Evolutionary conservation across 2,888 invertebrate genomes (phyloP), one percentile per base, ranked within the genome.

Genomic region (Choreutis nemorana): DNA sequence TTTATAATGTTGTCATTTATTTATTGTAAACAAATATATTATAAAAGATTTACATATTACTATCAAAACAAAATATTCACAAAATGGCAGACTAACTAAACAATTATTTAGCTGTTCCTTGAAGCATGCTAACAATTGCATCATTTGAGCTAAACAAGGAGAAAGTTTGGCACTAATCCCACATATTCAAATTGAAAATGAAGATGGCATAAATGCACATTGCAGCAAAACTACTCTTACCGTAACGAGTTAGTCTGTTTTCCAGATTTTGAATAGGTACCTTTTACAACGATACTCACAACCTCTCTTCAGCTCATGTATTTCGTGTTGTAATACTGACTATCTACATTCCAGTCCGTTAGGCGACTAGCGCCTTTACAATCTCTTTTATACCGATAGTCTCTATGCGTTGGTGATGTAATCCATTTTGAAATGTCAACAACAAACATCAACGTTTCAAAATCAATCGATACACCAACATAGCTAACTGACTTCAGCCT

Each of bases 41-140:
- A 78, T 77, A 78, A 78, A 78, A 78, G 78, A 77, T 78, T 78
- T 78, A 78, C 78, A 78, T 77, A 78, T 77, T 75, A 77, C 75
- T 78, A 78, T 78, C 71, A 77, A 77, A 77, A 78, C 78, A 75
- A 78, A 75, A 77, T 78, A 78, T 78, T 78, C 78, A 78, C 78
- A 78, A 77, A 73, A 75, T 78, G 78, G 78, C 78, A 78, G 78
- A 78, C 78, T 78, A 78, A 78, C 78, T 72, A 75, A 77, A 75
- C 68, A 72, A 71, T 71, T 68, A 72, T 67, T 72, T 70, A 67
- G 73, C 68, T 72, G 71, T 67, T 68, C 63, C 58, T 52, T 64
- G 64, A 70, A 75, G 75, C 75, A 70, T 72, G 75, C 77, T 73
- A 70, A 72, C 77, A 75, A 75, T 70, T 73, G 78, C 77, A 77